phyloP scores from a whole-genome alignment of 2,888 invertebrate genomes.

The Luffia ferchaultella region DNA sequence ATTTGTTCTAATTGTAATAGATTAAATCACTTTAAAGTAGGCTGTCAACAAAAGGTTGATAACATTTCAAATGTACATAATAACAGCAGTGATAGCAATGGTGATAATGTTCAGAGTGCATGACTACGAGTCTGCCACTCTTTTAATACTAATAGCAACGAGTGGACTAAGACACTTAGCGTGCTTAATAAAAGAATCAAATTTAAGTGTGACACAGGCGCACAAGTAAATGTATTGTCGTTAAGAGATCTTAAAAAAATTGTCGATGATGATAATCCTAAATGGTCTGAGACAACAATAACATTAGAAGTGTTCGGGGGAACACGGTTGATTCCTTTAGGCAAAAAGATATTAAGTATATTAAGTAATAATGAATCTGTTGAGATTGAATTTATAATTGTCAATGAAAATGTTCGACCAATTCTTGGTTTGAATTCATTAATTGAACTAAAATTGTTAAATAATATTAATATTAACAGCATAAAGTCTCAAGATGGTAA shows the following conservation, averaged over 20 bases:
- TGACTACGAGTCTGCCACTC: not conserved
- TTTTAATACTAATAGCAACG: not conserved
- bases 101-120: not conserved
- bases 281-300: constrained; percentile 12
- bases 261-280: constrained; percentile 11
- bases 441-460: constrained; percentile 2
- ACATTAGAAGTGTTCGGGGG: constrained; percentile 6
- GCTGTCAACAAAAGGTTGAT: not conserved
- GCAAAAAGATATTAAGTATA: not conserved
- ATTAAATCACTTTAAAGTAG: not conserved
- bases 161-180: not conserved
- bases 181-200: not conserved
- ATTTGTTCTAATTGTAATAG: not conserved
- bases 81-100: not conserved
- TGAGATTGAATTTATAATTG: constrained; percentile 5
- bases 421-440: constrained; percentile 3
- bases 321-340: not conserved
- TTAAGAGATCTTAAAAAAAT: constrained; percentile 4
- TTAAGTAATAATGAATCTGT: not conserved
- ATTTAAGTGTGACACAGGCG: not conserved
- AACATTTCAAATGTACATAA: not conserved
- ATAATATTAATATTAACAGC: not conserved
- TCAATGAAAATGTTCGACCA: constrained; percentile 6
- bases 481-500: not conserved
- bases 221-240: not conserved